A percentile compares a stretch with the other conserved stretches of the same genome.
These are phyloP conservation scores for Tylochromis polylepis DNA, from an alignment of 2,113 vertebrate species.

Conservation along the genomic window DNA sequence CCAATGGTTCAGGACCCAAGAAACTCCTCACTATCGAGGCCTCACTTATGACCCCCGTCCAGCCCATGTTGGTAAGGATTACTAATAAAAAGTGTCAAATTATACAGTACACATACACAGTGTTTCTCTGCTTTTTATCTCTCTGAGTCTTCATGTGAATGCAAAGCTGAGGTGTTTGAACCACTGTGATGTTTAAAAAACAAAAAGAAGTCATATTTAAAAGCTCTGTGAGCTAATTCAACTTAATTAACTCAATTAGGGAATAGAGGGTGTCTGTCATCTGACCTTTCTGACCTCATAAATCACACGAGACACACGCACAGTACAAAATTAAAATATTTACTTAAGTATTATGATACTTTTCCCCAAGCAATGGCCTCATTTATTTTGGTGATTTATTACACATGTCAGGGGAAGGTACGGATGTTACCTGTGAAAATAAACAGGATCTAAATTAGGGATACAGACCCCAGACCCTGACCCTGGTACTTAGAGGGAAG, in stretches of 20 bases:
- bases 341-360: neutral
- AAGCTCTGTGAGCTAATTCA: neutral
- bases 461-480: neutral
- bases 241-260: neutral
- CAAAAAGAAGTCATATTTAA: accelerated
- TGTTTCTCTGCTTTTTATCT: neutral
- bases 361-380: neutral
- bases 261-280: neutral
- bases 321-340: neutral
- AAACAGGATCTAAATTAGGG: neutral
- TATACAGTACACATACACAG: neutral
- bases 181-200: neutral
- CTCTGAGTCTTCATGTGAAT: accelerated
- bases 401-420: neutral
- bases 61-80: constrained; percentile 91
- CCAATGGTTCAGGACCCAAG: constrained; percentile 77
- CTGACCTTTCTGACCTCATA: neutral
- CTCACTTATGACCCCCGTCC: constrained; percentile 92
- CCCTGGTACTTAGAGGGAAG: neutral
- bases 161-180: neutral
- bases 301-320: neutral
- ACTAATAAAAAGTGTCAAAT: neutral
- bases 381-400: neutral
- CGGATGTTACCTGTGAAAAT: neutral
- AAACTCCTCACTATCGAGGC: constrained; percentile 85